Conservation (phyloP, 1,140 invertebrate genomes). For the Ctenoplectra terminalis region DNA sequence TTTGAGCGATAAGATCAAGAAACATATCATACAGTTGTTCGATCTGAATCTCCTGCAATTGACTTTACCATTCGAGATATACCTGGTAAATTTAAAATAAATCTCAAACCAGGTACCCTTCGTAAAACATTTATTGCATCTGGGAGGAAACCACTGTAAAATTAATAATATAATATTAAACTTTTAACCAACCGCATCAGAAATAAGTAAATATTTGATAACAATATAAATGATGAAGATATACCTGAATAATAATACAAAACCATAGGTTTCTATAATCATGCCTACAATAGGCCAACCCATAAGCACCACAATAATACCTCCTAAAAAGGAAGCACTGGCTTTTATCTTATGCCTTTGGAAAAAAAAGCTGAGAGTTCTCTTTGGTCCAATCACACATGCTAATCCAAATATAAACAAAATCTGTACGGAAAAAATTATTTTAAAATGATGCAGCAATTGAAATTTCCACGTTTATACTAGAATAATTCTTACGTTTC, state of each 20-base stretch:
- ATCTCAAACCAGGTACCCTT: conserved; percentile 89
- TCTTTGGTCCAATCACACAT: conserved; percentile 97
- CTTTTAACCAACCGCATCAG: background rate
- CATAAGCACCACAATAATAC: conserved; percentile 96
- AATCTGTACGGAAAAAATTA: conserved; percentile 85
- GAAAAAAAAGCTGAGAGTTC: conserved; percentile 99
- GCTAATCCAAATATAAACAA: conserved; percentile 97
- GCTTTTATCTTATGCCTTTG: conserved; percentile 98
- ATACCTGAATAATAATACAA: conserved; percentile 91
- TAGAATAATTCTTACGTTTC: conserved; percentile 91
- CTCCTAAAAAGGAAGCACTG: conserved; percentile 96
- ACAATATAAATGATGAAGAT: background rate
- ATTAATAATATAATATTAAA: conserved; percentile 19
- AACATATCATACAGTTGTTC: conserved; percentile 85
- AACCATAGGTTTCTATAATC: conserved; percentile 96
- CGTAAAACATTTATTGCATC: conserved; percentile 94
- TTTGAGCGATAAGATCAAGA: conserved; percentile 48
- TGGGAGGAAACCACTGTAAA: conserved; percentile 91
- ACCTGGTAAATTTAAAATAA: conserved; percentile 89
- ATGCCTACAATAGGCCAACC: conserved; percentile 99
- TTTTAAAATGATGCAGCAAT: background rate
- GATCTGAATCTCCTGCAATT: conserved; percentile 85
- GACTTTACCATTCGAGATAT: conserved; percentile 86
- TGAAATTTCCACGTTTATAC: background rate
- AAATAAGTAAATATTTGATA: background rate